Percentiles rank a stretch among this genome's conserved stretches.
Evolutionary conservation across 2,888 invertebrate species (phyloP).

Genomic region (Stramonita haemastoma): DNA sequence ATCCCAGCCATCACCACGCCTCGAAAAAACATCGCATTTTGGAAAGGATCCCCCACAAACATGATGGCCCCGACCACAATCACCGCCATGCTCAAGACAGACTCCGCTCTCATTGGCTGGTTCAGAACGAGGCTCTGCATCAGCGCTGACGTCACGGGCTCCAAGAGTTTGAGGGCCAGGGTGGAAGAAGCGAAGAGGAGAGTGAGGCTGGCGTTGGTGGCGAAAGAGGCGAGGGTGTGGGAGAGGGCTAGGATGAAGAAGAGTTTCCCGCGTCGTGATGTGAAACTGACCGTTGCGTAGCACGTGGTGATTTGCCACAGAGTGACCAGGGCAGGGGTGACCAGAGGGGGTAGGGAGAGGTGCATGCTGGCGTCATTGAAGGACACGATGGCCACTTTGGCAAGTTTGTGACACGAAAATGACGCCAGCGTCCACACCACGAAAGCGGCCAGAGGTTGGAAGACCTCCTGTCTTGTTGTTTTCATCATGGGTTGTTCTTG

Average conservation of each 20-base stretch:
- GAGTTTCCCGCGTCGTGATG: not conserved
- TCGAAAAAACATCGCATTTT: slow-evolving; percentile 28
- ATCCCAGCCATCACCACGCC: slow-evolving; percentile 53
- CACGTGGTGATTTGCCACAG: not conserved
- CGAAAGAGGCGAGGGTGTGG: slow-evolving; percentile 52
- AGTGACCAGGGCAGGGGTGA: not conserved
- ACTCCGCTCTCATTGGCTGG: slow-evolving; percentile 38
- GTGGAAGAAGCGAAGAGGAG: slow-evolving; percentile 55
- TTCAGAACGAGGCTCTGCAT: slow-evolving; percentile 50
- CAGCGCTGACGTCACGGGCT: slow-evolving; percentile 57
- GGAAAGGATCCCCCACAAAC: slow-evolving; percentile 48
- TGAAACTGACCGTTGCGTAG: slow-evolving; percentile 23
- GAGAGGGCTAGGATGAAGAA: slow-evolving; percentile 22
- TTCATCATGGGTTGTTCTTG: not conserved
- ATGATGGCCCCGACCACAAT: slow-evolving; percentile 52
- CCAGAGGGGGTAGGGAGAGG: not conserved
- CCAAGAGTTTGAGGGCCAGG: slow-evolving; percentile 57
- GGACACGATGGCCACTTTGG: slow-evolving; percentile 22
- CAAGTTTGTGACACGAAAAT: slow-evolving; percentile 51
- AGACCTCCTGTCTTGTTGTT: not conserved
- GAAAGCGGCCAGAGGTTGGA: slow-evolving; percentile 38
- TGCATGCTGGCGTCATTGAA: not conserved
- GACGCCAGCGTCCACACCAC: slow-evolving; percentile 54
- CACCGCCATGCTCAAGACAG: slow-evolving; percentile 51
- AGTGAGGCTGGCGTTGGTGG: slow-evolving; percentile 56